phyloP scores from a whole-genome alignment of 2,888 invertebrate genomes.

The Temnothorax ravouxi region DNA sequence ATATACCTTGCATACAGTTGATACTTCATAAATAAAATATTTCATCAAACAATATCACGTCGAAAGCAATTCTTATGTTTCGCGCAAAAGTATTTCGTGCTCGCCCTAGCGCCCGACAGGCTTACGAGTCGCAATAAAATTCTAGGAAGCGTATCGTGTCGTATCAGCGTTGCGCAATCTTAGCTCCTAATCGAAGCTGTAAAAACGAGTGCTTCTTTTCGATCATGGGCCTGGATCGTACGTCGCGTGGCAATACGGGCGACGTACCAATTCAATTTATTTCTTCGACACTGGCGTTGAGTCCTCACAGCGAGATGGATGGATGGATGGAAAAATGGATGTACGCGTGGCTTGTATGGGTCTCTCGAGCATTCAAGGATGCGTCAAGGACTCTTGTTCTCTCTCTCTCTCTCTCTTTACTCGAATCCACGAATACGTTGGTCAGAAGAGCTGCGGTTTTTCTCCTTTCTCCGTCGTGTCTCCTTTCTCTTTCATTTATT shows the following conservation, averaged over 20 bases:
- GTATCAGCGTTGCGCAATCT: conserved; percentile 41
- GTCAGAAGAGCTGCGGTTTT: conserved; percentile 9
- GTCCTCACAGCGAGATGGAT: conserved; percentile 36
- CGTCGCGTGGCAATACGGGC: conserved; percentile 39
- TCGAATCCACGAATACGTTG: conserved; percentile 24
- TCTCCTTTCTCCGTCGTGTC: conserved; percentile 20
- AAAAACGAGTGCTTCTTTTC: conserved; percentile 63
- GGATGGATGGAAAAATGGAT: conserved; percentile 47
- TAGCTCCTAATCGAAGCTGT: conserved; percentile 64
- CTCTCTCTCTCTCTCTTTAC: not conserved
- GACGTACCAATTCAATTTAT: conserved; percentile 71
- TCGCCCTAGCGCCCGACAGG: not conserved
- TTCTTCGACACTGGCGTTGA: conserved; percentile 62
- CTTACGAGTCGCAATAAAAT: conserved; percentile 41
- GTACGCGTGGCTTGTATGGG: conserved; percentile 40
- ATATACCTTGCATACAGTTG: not conserved
- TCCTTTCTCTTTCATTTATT: conserved; percentile 35
- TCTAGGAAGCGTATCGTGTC: conserved; percentile 26
- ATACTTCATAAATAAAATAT: not conserved
- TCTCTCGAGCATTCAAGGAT: conserved; percentile 36
- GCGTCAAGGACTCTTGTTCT: conserved; percentile 35
- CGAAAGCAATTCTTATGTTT: not conserved
- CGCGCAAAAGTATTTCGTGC: conserved; percentile 1
- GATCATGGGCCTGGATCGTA: conserved; percentile 36
- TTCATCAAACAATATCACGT: not conserved